Base-by-base conservation (phyloP, 2,113 vertebrate genomes). In the Chaetodon trifascialis region DNA sequence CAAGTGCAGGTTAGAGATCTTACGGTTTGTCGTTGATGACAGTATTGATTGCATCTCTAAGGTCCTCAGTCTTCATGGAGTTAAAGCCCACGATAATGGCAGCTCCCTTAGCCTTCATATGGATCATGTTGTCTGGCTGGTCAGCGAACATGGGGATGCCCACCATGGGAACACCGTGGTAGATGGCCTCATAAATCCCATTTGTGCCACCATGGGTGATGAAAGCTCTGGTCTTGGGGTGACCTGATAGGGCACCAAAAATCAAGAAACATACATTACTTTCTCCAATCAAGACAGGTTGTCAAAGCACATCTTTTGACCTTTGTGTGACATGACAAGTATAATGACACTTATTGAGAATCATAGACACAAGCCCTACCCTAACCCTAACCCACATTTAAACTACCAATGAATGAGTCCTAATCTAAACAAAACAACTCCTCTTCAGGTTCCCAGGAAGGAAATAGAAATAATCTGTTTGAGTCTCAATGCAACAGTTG, bases 191-290 rank as follows among this genome's bases (percentile, higher is more conserved):
- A 21, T 98, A 99, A 56, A 99, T 93, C 1, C 97, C 97, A 25
- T 99, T 98, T n/a, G 97, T 95, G 58, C 98, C 97, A 16, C 97
- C 97, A 0, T 99, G 97, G 49, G 97, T 98, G 76, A 98, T 95
- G 70, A 99, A 99, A 11, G 95, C 97, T 92, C 91, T 97, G 3
- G 97, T 93, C 92, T 97, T 96, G 1, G 96, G 94, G 25, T 99
- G 97, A 63, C 97, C 97, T 98, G 71, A 30, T 44, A 11, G 30
- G 36, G n/a, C 8, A 56, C 2, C 47, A 74, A 44, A 46, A n/a
- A 56, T 65, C 8, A 30, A 23, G 3, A 71, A 40, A 51, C n/a
- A 36, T 66, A 0, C 0, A 17, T 49, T 25, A 23, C 7, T 59
- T 52, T 68, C 6, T 11, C 23, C 19, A 25, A 25, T 15, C 7